Conservation (phyloP, 1,140 invertebrate genomes). For the Pogonomyrmex barbatus region DNA sequence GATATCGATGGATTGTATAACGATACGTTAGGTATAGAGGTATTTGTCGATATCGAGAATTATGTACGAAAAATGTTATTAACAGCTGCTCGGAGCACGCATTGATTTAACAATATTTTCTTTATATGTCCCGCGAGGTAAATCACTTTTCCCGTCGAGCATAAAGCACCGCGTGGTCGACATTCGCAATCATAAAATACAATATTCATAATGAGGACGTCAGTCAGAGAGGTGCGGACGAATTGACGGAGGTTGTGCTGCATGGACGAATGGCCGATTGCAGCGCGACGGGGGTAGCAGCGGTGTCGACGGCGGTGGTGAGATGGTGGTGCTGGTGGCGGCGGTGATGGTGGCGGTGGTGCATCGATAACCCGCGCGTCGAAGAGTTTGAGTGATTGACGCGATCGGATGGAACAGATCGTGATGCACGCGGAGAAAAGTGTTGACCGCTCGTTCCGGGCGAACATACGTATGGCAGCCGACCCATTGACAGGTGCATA, state of each 20-base stretch:
- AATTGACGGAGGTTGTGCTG: slow-evolving; percentile 61
- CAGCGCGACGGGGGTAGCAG: slow-evolving; percentile 34
- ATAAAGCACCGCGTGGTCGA: slow-evolving; percentile 44
- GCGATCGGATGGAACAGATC: slow-evolving; percentile 77
- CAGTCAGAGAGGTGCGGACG: slow-evolving; percentile 62
- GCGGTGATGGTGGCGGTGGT: slow-evolving; percentile 60
- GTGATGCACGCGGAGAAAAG: slow-evolving; percentile 76
- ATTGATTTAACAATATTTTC: slow-evolving; percentile 57
- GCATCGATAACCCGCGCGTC: slow-evolving; percentile 74
- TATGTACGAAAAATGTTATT: slow-evolving; percentile 43
- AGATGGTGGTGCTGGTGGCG: slow-evolving; percentile 59
- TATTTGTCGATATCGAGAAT: slow-evolving; percentile 49
- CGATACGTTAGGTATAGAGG: not conserved
- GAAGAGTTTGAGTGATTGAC: slow-evolving; percentile 82
- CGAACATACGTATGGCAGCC: slow-evolving; percentile 69
- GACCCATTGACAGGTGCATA: slow-evolving; percentile 77
- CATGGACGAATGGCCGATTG: slow-evolving; percentile 54
- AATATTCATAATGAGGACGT: slow-evolving; percentile 79
- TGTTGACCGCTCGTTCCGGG: slow-evolving; percentile 77
- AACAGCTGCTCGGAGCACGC: slow-evolving; percentile 51
- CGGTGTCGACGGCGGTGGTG: slow-evolving; percentile 47
- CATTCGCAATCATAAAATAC: slow-evolving; percentile 76
- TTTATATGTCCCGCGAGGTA: slow-evolving; percentile 56
- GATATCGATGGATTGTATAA: slow-evolving; percentile 42
- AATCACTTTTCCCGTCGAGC: slow-evolving; percentile 60